phyloP scores from a whole-genome alignment of 2,888 invertebrate species.

The Saturnia japonica region DNA sequence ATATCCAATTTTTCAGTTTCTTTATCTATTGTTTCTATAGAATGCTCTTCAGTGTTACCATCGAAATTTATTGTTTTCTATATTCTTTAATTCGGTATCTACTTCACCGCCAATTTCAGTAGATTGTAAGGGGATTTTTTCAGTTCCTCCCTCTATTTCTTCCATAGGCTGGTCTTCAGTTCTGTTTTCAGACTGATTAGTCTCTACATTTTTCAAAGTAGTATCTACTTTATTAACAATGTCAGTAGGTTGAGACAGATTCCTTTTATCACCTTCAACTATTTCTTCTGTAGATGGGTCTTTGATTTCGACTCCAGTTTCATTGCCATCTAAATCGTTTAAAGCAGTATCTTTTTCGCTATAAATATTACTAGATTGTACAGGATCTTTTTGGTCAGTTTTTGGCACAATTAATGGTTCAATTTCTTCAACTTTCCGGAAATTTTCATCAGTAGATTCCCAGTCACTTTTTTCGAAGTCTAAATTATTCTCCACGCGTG shows the following conservation, averaged over 20 bases:
- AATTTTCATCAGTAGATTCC: background rate
- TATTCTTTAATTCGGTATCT: background rate
- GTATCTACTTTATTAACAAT: background rate
- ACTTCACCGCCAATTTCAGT: conserved; percentile 1
- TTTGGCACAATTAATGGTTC: conserved; percentile 17
- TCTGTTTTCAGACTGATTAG: too few relatives aligned
- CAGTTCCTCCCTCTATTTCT: conserved; percentile 18
- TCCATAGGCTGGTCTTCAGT: background rate
- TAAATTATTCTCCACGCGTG: background rate
- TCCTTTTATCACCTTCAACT: background rate
- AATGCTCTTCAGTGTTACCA: conserved; percentile 17
- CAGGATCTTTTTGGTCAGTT: background rate
- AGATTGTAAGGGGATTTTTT: conserved; percentile 20
- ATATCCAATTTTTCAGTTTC: background rate
- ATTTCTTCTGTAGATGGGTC: background rate
- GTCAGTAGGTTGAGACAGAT: background rate
- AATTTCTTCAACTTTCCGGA: background rate
- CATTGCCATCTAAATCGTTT: background rate
- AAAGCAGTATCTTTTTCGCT: background rate
- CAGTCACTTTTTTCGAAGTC: background rate
- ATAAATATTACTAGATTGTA: background rate
- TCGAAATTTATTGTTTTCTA: conserved; percentile 20
- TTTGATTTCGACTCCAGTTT: background rate
- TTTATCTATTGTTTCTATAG: background rate
- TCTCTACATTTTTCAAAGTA: background rate